These are phyloP conservation scores for Plebejus argus DNA, from an alignment of 2,888 invertebrate species.

Conservation along the genomic window DNA sequence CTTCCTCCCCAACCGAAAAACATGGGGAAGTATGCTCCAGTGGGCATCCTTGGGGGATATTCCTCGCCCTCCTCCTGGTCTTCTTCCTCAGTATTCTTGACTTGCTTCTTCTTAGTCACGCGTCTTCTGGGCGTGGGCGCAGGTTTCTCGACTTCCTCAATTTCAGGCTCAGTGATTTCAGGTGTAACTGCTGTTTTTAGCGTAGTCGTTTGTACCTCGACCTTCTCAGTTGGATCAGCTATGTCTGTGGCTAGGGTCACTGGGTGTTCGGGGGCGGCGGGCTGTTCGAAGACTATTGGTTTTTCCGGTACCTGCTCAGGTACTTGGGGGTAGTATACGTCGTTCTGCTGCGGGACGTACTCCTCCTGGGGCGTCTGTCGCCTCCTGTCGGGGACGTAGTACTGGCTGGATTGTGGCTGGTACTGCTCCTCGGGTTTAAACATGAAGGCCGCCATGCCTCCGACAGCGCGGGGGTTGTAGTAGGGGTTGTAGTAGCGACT, in stretches of 20 bases:
- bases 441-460: slow-evolving; percentile 72
- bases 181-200: slow-evolving; percentile 54
- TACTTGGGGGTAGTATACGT: slow-evolving; percentile 57
- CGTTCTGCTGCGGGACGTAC: slow-evolving; percentile 67
- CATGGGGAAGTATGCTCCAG: slow-evolving; percentile 85
- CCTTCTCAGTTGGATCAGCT: slow-evolving; percentile 59
- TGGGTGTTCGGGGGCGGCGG: slow-evolving; percentile 38
- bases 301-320: slow-evolving; percentile 52
- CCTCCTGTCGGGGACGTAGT: slow-evolving; percentile 68
- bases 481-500: slow-evolving; percentile 75
- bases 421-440: slow-evolving; percentile 57
- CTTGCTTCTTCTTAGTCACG: slow-evolving; percentile 66
- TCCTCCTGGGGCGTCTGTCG: slow-evolving; percentile 65
- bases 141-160: slow-evolving; percentile 62
- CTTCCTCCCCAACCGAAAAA: slow-evolving; percentile 78
- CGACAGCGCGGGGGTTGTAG: slow-evolving; percentile 57
- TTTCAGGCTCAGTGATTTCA: slow-evolving; percentile 63
- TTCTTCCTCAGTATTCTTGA: slow-evolving; percentile 60
- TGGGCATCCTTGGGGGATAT: slow-evolving; percentile 66
- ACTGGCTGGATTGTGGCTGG: slow-evolving; percentile 60
- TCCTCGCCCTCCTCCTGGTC: slow-evolving; percentile 80
- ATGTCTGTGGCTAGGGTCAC: slow-evolving; percentile 58
- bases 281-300: slow-evolving; percentile 41
- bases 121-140: slow-evolving; percentile 54
- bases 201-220: slow-evolving; percentile 58